Evolutionary conservation across 2,797 vertebrate genomes (phyloP).

Genomic region (Sylvilagus floridanus): DNA sequence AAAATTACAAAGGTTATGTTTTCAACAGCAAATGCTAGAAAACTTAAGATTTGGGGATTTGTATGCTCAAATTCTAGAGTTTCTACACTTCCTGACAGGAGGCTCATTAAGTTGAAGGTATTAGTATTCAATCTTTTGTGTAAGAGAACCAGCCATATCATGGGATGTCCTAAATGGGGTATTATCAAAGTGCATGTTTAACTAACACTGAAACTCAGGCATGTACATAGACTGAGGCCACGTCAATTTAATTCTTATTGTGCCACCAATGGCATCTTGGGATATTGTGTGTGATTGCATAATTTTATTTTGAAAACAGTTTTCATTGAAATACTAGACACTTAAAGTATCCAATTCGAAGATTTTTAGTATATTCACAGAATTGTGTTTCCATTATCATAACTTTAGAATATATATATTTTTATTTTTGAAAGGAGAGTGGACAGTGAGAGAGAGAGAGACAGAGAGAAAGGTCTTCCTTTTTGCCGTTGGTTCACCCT

Average conservation of each 20-base stretch:
- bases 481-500: no score
- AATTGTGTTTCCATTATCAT: neutral
- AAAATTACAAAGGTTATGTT: neutral
- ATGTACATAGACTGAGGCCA: neutral
- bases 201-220: neutral
- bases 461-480: no score
- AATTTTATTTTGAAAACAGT: slow-evolving; percentile 30
- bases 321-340: neutral
- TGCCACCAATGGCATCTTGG: neutral
- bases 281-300: neutral
- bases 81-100: neutral
- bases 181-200: neutral
- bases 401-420: neutral
- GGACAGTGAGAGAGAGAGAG: no score
- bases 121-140: neutral
- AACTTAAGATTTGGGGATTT: neutral
- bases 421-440: no score
- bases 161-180: neutral
- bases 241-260: neutral
- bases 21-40: neutral
- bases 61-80: neutral
- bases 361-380: neutral
- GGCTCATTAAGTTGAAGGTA: neutral
- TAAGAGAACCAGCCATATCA: neutral
- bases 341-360: neutral